Evolutionary conservation across 2,888 invertebrate species (phyloP), one percentile per base, ranked within the genome.

Genomic region (Morpho deidamia): DNA sequence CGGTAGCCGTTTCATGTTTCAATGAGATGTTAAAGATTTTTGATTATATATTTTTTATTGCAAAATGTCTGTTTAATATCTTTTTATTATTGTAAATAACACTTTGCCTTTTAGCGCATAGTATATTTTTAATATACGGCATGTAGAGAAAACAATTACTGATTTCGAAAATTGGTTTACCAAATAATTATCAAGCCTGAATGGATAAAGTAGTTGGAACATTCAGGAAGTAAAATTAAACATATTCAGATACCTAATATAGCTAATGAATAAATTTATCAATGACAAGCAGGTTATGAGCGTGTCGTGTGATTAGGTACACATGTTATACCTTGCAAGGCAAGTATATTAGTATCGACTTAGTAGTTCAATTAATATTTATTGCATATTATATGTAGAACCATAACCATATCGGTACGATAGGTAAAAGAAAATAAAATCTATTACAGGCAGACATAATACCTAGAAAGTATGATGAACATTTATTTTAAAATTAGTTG

Each of bases 151-250:
- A 41, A 48, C 33, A 48, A 11, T 33, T 33, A 10, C 40, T 34
- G 32, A 10, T 37, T 12, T 14, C 33, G 40, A 48, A 40, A 48
- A 40, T 48, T 32, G 7, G 34, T 33, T 33, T 33, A 12, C 7
- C 37, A 48, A n/a, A 48, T 40, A 44, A 48, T 32, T 39, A 8
- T 10, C 7, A 44, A 44, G 44, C 10, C 11, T 10, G 44, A 39
- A 11, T 40, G 40, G 12, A 46, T 37, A 46, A 40, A 40, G 40
- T 48, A 48, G 47, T 48, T n/a, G 33, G 11, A 34, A 14, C 41
- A 23, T 72, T 70, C 69, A 73, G 75, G 74, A 78, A 80, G 73
- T 72, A 63, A 68, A 71, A 68, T 72, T 71, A 71, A 65, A 66
- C 66, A 67, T 67, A 64, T 66, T 66, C 68, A 70, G 66, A 66